phyloP scores from a whole-genome alignment of 2,888 invertebrate species.

The Drosophila austrosaltans region DNA sequence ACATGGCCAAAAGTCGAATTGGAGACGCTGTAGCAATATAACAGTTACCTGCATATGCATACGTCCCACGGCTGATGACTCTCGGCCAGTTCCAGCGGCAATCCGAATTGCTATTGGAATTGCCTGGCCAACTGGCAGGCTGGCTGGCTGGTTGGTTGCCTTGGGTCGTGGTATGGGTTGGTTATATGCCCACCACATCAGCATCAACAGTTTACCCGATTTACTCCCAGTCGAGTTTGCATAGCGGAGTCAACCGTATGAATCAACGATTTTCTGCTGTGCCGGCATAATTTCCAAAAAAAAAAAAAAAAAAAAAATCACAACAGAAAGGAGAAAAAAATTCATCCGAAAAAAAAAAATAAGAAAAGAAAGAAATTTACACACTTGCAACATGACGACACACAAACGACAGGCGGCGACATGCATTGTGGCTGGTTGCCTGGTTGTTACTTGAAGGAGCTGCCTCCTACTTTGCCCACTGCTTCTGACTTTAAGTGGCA shows the following conservation, averaged over 20 bases:
- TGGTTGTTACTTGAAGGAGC: conserved; percentile 32
- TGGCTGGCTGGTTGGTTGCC: not conserved
- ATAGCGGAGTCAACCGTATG: conserved; percentile 74
- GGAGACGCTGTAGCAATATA: conserved; percentile 50
- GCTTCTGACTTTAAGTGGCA: conserved; percentile 76
- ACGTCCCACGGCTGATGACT: conserved; percentile 72
- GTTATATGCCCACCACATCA: conserved; percentile 39
- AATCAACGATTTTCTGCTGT: conserved; percentile 76
- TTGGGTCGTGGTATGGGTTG: not conserved
- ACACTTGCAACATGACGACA: conserved; percentile 29
- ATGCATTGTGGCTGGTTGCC: conserved; percentile 2
- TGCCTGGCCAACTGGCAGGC: conserved; percentile 17
- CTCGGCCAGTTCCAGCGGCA: conserved; percentile 50
- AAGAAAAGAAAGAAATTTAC: conserved; percentile 26
- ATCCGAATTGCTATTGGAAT: conserved; percentile 37
- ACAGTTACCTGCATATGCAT: conserved; percentile 71
- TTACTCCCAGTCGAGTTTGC: conserved; percentile 73
- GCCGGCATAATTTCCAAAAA: conserved; percentile 72
- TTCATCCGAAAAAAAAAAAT: not conserved
- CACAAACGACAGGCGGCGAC: conserved; percentile 7
- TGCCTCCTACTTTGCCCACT: conserved; percentile 11
- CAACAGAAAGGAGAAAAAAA: conserved; percentile 15
- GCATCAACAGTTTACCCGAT: conserved; percentile 75
- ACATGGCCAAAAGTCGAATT: conserved; percentile 18
- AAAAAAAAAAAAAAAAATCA: not conserved